Percentiles rank a stretch among this genome's conserved stretches.
phyloP scores from a whole-genome alignment of 2,888 invertebrate species.

The Sphaerophoria taeniata region DNA sequence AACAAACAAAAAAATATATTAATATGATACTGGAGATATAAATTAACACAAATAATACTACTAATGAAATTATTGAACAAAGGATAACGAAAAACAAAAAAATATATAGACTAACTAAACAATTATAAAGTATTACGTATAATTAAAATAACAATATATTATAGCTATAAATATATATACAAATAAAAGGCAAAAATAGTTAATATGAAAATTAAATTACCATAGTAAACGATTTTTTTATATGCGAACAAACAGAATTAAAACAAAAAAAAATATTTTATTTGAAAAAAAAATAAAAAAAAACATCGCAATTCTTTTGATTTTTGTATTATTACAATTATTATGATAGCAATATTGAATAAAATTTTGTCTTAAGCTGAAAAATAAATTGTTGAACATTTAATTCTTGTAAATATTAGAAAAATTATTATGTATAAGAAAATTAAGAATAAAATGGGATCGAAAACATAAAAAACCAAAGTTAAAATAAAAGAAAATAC shows the following conservation, averaged over 20 bases:
- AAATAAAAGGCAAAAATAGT: conserved; percentile 61
- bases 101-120: conserved; percentile 71
- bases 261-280: conserved; percentile 26
- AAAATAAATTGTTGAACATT: conserved; percentile 43
- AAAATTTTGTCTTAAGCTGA: conserved; percentile 55
- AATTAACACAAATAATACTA: conserved; percentile 57
- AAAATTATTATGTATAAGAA: conserved; percentile 42
- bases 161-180: conserved; percentile 62
- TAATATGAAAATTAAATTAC: conserved; percentile 67
- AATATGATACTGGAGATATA: conserved; percentile 38
- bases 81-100: conserved; percentile 38
- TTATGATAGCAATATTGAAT: conserved; percentile 57
- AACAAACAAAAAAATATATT: conserved; percentile 14
- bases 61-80: conserved; percentile 50
- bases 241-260: conserved; percentile 67
- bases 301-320: conserved; percentile 47
- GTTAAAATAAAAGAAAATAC: background rate
- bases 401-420: conserved; percentile 69
- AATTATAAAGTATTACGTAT: conserved; percentile 70
- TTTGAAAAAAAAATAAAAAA: conserved; percentile 15
- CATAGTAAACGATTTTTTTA: conserved; percentile 70
- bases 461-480: conserved; percentile 16
- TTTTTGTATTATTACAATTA: conserved; percentile 33
- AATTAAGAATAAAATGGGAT: conserved; percentile 15
- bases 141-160: conserved; percentile 60